phyloP scores from a whole-genome alignment of 2,113 vertebrate genomes.

The Parus major region DNA sequence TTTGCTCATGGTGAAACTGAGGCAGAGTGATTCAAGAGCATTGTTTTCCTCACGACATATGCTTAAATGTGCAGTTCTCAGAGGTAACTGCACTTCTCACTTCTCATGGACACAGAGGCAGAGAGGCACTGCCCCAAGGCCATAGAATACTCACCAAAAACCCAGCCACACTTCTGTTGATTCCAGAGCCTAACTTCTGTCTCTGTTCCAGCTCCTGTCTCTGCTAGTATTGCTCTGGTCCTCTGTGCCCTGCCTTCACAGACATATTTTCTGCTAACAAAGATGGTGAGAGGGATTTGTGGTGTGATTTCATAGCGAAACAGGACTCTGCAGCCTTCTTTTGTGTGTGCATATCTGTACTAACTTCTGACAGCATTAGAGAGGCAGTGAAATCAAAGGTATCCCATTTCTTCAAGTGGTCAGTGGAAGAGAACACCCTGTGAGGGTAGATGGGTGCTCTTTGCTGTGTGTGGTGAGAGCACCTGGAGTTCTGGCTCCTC shows the following conservation, averaged over 20 bases:
- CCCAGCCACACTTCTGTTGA: not conserved
- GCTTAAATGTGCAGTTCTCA: not conserved
- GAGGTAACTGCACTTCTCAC: not conserved
- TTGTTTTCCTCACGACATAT: not conserved
- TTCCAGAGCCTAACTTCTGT: not conserved
- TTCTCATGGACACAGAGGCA: not conserved
- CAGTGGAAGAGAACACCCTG: not conserved
- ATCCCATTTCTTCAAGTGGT: not conserved
- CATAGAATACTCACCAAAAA: not conserved
- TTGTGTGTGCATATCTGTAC: accelerated
- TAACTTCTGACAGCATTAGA: not conserved
- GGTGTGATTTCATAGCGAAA: not conserved
- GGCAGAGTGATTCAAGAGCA: not conserved
- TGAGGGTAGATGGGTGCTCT: not conserved
- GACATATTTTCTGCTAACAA: not conserved
- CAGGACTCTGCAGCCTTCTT: not conserved
- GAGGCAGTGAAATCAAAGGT: not conserved
- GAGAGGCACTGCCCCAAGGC: not conserved
- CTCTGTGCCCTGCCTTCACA: not conserved
- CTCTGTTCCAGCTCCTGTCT: not conserved
- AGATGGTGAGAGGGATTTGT: not conserved
- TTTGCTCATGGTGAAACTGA: conserved; percentile 29
- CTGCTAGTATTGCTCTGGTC: not conserved
- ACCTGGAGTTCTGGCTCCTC: not conserved
- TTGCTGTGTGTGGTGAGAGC: not conserved